A percentile compares a stretch with the other conserved stretches of the same genome.
Evolutionary conservation across 2,797 vertebrate genomes (phyloP).

Genomic region (Thalassophryne amazonica): DNA sequence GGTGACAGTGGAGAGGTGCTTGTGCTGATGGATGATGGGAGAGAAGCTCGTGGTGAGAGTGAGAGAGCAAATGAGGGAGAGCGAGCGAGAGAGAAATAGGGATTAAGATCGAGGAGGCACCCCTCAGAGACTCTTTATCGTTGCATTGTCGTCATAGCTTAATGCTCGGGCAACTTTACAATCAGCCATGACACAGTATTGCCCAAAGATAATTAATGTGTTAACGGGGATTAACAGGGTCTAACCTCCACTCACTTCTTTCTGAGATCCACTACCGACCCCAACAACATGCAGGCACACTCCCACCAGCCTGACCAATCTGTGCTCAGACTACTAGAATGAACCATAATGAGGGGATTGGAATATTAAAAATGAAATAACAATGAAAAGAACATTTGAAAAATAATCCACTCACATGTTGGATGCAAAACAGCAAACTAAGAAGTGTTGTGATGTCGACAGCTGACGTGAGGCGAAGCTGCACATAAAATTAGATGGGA

Average conservation of each 20-base stretch:
- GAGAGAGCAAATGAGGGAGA: constrained; percentile 22
- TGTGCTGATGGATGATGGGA: constrained; percentile 75
- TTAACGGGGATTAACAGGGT: constrained; percentile 60
- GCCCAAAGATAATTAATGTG: constrained; percentile 69
- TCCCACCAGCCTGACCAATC: constrained; percentile 50
- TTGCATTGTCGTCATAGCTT: constrained; percentile 56
- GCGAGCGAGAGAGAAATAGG: constrained; percentile 30
- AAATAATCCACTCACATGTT: constrained; percentile 58
- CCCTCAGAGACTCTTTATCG: constrained; percentile 68
- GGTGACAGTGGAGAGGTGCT: constrained; percentile 73
- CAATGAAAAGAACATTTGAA: constrained; percentile 25
- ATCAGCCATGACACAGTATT: constrained; percentile 54
- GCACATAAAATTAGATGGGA: constrained; percentile 51
- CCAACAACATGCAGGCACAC: constrained; percentile 36
- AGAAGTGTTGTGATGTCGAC: constrained; percentile 27
- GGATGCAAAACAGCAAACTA: constrained; percentile 45
- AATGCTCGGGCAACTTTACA: constrained; percentile 49
- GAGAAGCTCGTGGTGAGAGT: constrained; percentile 61
- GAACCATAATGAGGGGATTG: constrained; percentile 45
- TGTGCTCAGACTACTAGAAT: constrained; percentile 35
- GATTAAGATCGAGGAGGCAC: constrained; percentile 75
- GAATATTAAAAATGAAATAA: constrained; percentile 29
- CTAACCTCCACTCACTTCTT: constrained; percentile 45
- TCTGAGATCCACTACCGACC: constrained; percentile 29
- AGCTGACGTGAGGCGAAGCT: constrained; percentile 45